Evolutionary conservation across 2,113 vertebrate species (phyloP).

Genomic region (Microtus richardsoni): DNA sequence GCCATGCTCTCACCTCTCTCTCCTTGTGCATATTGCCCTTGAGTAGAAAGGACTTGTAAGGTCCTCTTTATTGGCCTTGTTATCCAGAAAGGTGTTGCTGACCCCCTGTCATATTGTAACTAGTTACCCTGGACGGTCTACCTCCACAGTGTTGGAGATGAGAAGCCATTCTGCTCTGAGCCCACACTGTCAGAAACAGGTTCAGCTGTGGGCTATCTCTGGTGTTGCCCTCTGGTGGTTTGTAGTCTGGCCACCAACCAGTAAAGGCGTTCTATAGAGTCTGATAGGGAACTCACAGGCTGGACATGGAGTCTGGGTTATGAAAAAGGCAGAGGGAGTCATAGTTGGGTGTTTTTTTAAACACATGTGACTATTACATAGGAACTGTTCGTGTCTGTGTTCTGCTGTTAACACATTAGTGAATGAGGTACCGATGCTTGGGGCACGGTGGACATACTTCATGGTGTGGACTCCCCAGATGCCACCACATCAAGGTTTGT

Average conservation of each 20-base stretch:
- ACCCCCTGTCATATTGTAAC: background rate
- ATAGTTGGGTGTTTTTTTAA: background rate
- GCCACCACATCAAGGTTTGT: no score
- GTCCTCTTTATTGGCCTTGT: background rate
- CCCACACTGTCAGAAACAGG: background rate
- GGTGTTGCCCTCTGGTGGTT: background rate
- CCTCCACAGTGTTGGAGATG: background rate
- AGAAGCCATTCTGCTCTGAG: background rate
- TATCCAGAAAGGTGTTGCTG: background rate
- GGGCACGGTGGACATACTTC: background rate
- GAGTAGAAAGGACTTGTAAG: background rate
- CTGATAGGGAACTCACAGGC: background rate
- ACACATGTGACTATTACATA: background rate
- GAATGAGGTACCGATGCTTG: background rate
- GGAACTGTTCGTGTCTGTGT: background rate
- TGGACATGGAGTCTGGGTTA: background rate
- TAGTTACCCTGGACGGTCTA: background rate
- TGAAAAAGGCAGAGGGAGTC: background rate
- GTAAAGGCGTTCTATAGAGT: background rate
- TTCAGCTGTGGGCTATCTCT: background rate
- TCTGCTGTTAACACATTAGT: background rate
- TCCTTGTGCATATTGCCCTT: slow-evolving; percentile 25
- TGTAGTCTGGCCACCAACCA: background rate
- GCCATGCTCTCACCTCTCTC: background rate
- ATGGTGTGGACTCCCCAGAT: background rate